These are phyloP conservation scores for Drosophila sucinea DNA, from an alignment of 1,140 invertebrate species.

Conservation along the genomic window DNA sequence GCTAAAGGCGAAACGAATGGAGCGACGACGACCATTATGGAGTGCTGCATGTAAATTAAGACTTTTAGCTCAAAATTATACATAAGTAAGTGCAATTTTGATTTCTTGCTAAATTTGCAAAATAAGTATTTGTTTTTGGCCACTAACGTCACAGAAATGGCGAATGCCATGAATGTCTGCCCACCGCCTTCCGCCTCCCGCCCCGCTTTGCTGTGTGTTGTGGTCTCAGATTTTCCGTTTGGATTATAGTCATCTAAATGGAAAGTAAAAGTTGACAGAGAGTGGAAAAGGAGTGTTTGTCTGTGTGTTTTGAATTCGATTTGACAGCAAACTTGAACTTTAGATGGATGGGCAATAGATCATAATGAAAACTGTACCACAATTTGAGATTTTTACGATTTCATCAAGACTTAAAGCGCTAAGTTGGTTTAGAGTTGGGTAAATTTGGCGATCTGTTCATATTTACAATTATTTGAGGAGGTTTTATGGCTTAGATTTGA, in stretches of 20 bases:
- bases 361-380: background rate
- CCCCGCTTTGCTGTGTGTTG: background rate
- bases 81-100: constrained; percentile 25
- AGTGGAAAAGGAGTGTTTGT: constrained; percentile 22
- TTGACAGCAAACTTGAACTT: constrained; percentile 25
- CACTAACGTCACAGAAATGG: constrained; percentile 3
- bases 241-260: constrained; percentile 38
- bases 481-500: no score
- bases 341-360: background rate
- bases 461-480: no score
- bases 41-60: constrained; percentile 57
- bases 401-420: no score
- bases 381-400: background rate
- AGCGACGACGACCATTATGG: constrained; percentile 36
- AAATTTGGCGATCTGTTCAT: no score
- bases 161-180: constrained; percentile 10
- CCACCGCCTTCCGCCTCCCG: background rate
- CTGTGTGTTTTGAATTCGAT: constrained; percentile 10
- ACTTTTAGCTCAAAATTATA: constrained; percentile 56
- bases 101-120: constrained; percentile 46
- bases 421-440: no score
- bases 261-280: constrained; percentile 45
- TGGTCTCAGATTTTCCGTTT: constrained; percentile 7
- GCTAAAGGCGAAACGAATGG: constrained; percentile 11
- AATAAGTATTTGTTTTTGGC: constrained; percentile 31